phyloP scores from a whole-genome alignment of 2,797 vertebrate species.

The Lepilemur ruficaudatus region DNA sequence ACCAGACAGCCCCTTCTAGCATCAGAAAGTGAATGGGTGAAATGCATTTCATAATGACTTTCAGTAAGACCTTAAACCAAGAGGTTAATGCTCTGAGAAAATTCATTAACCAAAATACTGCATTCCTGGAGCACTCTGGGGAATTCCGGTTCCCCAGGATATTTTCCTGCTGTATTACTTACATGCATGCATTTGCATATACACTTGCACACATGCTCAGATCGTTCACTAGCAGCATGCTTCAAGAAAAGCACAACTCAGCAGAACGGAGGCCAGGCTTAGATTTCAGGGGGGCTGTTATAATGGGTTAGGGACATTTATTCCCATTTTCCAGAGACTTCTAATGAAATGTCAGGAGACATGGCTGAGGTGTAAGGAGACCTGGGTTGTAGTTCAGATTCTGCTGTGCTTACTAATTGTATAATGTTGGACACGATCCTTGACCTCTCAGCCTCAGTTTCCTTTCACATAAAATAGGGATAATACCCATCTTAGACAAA shows the following conservation, averaged over 20 bases:
- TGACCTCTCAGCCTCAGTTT: background rate
- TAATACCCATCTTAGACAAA: background rate
- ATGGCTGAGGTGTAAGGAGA: background rate
- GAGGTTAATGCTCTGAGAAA: conserved; percentile 57
- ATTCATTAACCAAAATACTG: conserved; percentile 51
- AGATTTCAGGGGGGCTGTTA: background rate
- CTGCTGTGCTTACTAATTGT: background rate
- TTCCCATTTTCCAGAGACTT: conserved; percentile 19
- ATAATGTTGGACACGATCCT: background rate
- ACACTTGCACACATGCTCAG: background rate
- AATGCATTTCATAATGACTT: conserved; percentile 30
- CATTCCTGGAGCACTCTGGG: background rate
- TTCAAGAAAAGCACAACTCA: conserved; percentile 29
- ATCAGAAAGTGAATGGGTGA: background rate
- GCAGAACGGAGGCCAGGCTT: background rate
- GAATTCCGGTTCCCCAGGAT: background rate
- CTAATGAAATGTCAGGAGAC: background rate
- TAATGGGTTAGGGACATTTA: background rate
- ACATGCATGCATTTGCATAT: background rate
- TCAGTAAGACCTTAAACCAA: conserved; percentile 41
- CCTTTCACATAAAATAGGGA: background rate
- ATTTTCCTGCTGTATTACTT: background rate
- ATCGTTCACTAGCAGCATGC: background rate
- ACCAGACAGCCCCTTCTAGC: background rate
- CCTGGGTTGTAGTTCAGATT: background rate